phyloP scores from a whole-genome alignment of 2,888 invertebrate species.

The Meandrusa payeni region DNA sequence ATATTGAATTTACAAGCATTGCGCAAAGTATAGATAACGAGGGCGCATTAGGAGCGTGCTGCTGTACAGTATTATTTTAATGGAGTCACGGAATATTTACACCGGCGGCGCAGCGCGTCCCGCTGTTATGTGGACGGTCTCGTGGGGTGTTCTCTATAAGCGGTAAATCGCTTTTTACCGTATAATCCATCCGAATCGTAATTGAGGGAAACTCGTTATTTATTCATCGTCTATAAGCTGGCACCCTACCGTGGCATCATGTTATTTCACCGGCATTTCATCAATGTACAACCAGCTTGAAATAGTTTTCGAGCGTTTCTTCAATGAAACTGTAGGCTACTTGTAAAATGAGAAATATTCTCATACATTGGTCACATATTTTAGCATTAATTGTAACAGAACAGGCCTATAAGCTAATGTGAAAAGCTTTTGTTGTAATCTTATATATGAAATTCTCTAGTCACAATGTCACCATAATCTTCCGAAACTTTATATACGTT shows the following conservation, averaged over 20 bases:
- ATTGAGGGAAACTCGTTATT: constrained; percentile 62
- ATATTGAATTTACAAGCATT: not conserved
- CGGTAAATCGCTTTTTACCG: constrained; percentile 62
- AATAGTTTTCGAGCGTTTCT: constrained; percentile 34
- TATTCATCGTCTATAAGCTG: constrained; percentile 59
- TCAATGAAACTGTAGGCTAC: constrained; percentile 20
- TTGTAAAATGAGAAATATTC: too few species aligned
- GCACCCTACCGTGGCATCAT: constrained; percentile 57
- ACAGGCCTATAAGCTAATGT: too few species aligned
- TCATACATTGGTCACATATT: too few species aligned
- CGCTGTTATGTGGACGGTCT: constrained; percentile 49
- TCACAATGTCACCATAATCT: too few species aligned
- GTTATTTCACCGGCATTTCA: constrained; percentile 67
- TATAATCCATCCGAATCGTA: constrained; percentile 54
- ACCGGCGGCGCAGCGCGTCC: constrained; percentile 42
- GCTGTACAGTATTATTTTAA: constrained; percentile 39
- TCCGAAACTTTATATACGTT: too few species aligned
- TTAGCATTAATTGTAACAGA: too few species aligned
- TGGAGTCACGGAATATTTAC: constrained; percentile 40
- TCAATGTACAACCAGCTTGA: constrained; percentile 54
- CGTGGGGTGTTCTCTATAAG: constrained; percentile 50
- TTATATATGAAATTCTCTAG: too few species aligned
- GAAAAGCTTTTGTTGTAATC: too few species aligned
- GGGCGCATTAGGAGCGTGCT: constrained; percentile 22
- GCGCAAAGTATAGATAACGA: constrained; percentile 7